Evolutionary conservation across 2,888 invertebrate species (phyloP).

Genomic region (Lithophane semibrunnea): DNA sequence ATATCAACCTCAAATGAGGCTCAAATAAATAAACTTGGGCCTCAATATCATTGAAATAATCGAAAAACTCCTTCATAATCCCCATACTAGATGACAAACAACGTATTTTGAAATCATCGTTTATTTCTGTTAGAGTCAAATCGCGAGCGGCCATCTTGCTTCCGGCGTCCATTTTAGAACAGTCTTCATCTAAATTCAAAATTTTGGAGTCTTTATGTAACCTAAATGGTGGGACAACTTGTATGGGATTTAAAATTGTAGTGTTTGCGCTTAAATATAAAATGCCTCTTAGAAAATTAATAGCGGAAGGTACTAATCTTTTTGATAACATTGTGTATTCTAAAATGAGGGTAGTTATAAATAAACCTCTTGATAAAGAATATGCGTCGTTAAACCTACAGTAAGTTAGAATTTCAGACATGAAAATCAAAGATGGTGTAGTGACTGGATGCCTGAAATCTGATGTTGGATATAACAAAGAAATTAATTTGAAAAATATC

Average conservation of each 20-base stretch:
- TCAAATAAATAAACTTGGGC: constrained; percentile 88
- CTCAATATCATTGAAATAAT: constrained; percentile 85
- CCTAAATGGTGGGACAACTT: constrained; percentile 93
- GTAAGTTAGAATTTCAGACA: constrained; percentile 94
- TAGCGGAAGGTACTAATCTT: constrained; percentile 94
- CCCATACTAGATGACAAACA: constrained; percentile 89
- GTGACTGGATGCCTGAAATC: constrained; percentile 97
- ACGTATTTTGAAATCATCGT: constrained; percentile 92
- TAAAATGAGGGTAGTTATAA: constrained; percentile 93
- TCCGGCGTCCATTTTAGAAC: constrained; percentile 79
- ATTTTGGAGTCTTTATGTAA: constrained; percentile 88
- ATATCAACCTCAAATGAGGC: constrained; percentile 89
- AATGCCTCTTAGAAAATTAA: constrained; percentile 95
- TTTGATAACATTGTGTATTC: constrained; percentile 96
- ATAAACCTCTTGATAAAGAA: constrained; percentile 95
- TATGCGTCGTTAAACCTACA: constrained; percentile 91
- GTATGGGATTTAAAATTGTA: constrained; percentile 89
- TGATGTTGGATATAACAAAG: constrained; percentile 96
- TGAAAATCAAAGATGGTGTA: constrained; percentile 96
- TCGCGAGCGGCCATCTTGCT: constrained; percentile 90
- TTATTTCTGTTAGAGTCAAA: constrained; percentile 87
- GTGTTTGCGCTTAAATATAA: constrained; percentile 93
- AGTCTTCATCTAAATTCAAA: constrained; percentile 90
- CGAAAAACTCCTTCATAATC: constrained; percentile 91
- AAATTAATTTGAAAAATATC: constrained; percentile 95